A percentile compares a stretch with the other conserved stretches of the same genome.
phyloP scores from a whole-genome alignment of 2,888 invertebrate genomes.

The Galeruca laticollis region DNA sequence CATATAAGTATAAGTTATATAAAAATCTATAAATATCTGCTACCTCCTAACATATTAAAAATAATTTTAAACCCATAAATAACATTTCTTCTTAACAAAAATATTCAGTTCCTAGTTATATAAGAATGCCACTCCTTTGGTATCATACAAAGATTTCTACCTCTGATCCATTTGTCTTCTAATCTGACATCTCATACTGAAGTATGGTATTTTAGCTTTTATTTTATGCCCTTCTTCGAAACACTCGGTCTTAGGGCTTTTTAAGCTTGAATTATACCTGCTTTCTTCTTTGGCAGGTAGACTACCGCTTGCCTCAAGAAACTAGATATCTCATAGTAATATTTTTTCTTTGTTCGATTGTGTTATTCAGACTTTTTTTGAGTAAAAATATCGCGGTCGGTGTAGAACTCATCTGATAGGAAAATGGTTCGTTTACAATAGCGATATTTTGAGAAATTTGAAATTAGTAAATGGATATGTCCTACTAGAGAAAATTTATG shows the following conservation, averaged over 20 bases:
- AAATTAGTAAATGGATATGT: too few species aligned
- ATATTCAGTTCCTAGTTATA: slow-evolving; percentile 40
- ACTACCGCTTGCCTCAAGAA: slow-evolving; percentile 31
- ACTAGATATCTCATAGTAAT: slow-evolving; percentile 28
- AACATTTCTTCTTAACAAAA: slow-evolving; percentile 34
- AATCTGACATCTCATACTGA: slow-evolving; percentile 42
- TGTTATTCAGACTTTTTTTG: not conserved
- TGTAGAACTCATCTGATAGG: not conserved
- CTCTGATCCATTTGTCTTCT: slow-evolving; percentile 44
- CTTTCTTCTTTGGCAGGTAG: slow-evolving; percentile 24
- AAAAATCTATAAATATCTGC: not conserved
- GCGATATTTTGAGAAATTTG: too few species aligned
- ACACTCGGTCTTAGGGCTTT: slow-evolving; percentile 32
- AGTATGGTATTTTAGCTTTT: slow-evolving; percentile 41
- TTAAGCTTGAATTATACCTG: slow-evolving; percentile 35
- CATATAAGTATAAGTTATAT: too few species aligned
- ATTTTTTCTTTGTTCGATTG: slow-evolving; percentile 7
- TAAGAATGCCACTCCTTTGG: slow-evolving; percentile 41
- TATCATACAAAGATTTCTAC: slow-evolving; percentile 41
- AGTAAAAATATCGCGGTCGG: not conserved
- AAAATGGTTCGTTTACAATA: not conserved
- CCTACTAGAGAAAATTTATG: too few species aligned
- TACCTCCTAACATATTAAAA: slow-evolving; percentile 7
- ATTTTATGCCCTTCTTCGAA: slow-evolving; percentile 41
- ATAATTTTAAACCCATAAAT: slow-evolving; percentile 34